Conservation (phyloP, 1,140 invertebrate species). For the Nautilus pompilius region DNA sequence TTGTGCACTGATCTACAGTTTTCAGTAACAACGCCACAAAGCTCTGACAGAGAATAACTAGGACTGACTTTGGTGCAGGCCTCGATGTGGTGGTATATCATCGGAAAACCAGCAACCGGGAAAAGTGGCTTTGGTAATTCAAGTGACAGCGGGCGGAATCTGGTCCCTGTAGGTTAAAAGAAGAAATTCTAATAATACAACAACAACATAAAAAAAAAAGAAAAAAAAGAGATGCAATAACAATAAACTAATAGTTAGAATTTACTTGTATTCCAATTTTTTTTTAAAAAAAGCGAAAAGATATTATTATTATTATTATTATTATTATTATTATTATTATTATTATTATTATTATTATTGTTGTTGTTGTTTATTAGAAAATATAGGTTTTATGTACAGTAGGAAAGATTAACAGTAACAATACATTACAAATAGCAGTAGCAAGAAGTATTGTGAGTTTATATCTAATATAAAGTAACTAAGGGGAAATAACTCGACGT, state of each 20-base stretch:
- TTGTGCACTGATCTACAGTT: no score
- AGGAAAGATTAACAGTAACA: no score
- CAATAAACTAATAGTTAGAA: not conserved
- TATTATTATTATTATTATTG: not conserved
- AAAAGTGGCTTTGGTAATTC: slow-evolving; percentile 97
- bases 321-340: not conserved
- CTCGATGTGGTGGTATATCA: slow-evolving; percentile 96
- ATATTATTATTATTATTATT: not conserved
- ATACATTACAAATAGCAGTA: no score
- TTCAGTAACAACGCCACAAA: no score
- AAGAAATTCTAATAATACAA: not conserved
- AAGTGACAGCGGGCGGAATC: slow-evolving; percentile 93
- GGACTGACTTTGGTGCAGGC: slow-evolving; percentile 74
- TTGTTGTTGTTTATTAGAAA: not conserved
- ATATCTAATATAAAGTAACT: no score
- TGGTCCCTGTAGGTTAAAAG: slow-evolving; percentile 69
- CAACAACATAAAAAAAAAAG: not conserved
- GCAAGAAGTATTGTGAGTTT: no score
- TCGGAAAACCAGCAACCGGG: slow-evolving; percentile 83
- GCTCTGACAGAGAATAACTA: no score
- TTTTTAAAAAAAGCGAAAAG: not conserved
- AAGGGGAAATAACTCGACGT: no score
- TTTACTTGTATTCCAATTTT: not conserved
- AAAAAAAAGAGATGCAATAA: not conserved
- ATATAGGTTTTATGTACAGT: not conserved